phyloP scores from a whole-genome alignment of 2,797 vertebrate genomes.

The Sebastes diploproa region DNA sequence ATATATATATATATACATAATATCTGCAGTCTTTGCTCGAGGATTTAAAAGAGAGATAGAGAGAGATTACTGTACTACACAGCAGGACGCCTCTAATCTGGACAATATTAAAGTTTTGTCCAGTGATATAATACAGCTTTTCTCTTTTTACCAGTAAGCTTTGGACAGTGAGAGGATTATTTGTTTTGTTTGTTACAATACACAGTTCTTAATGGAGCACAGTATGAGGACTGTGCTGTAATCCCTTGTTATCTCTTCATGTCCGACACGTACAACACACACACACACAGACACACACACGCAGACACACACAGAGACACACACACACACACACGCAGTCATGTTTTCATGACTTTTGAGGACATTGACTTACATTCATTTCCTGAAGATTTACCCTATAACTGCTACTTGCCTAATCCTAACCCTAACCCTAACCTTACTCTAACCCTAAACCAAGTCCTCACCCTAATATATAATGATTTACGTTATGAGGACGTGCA shows the following conservation, averaged over 20 bases:
- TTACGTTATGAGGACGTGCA: not conserved
- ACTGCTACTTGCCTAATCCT: not conserved
- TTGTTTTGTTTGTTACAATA: constrained; percentile 67
- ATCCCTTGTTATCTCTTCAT: constrained; percentile 73
- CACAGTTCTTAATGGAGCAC: constrained; percentile 51
- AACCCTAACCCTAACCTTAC: too few species aligned
- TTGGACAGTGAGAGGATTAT: constrained; percentile 63
- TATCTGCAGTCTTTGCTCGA: not conserved
- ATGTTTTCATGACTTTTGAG: not conserved
- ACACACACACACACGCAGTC: not conserved
- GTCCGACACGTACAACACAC: constrained; percentile 42
- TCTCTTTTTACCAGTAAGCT: constrained; percentile 28
- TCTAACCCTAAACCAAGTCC: not conserved
- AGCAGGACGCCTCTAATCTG: constrained; percentile 20
- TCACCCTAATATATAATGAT: not conserved
- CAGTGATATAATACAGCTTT: constrained; percentile 4
- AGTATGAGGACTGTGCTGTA: constrained; percentile 58
- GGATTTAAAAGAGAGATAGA: not conserved
- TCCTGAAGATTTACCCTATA: not conserved
- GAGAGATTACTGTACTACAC: constrained; percentile 6
- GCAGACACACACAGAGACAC: not conserved
- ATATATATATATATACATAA: not conserved
- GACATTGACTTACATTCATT: not conserved
- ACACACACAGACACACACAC: not conserved
- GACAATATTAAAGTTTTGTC: constrained; percentile 22